Conservation (phyloP, 53 echinoderm and acorn worm species). For the Arbacia lixula region DNA sequence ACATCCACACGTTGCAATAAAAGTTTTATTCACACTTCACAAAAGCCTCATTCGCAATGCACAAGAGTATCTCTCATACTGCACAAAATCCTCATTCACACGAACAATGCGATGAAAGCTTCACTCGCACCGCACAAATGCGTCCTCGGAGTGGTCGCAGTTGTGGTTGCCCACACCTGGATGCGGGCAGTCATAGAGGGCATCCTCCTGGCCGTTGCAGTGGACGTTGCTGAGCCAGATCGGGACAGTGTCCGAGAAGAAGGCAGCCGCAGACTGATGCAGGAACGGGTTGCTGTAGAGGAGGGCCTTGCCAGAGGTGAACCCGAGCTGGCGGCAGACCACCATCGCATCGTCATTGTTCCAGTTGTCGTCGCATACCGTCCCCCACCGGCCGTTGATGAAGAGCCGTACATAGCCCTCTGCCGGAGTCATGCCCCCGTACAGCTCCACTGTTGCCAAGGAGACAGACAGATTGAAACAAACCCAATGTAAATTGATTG, state of each 20-base stretch:
- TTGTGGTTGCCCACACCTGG: constrained; percentile 18
- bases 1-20: too few relatives aligned
- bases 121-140: constrained; percentile 27
- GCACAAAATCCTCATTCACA: too few relatives aligned
- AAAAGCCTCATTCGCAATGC: too few relatives aligned
- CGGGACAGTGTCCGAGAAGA: constrained; percentile 22
- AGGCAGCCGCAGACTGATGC: background rate
- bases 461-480: background rate
- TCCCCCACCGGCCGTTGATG: constrained; percentile 37
- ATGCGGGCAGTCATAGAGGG: constrained; percentile 42
- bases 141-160: constrained; percentile 36
- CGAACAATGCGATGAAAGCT: too few relatives aligned
- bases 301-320: constrained; percentile 18
- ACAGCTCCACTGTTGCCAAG: constrained; percentile 3
- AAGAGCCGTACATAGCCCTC: constrained; percentile 38
- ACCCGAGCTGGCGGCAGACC: constrained; percentile 39
- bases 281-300: background rate
- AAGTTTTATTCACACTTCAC: too few relatives aligned
- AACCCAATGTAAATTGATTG: background rate
- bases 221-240: constrained; percentile 40
- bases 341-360: constrained; percentile 26
- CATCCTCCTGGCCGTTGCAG: constrained; percentile 8
- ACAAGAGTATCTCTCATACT: too few relatives aligned
- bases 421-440: background rate
- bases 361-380: constrained; percentile 40